Evolutionary conservation across 1,140 invertebrate genomes (phyloP), one percentile per base, ranked within the genome.

Genomic region (Drosophila prosaltans): DNA sequence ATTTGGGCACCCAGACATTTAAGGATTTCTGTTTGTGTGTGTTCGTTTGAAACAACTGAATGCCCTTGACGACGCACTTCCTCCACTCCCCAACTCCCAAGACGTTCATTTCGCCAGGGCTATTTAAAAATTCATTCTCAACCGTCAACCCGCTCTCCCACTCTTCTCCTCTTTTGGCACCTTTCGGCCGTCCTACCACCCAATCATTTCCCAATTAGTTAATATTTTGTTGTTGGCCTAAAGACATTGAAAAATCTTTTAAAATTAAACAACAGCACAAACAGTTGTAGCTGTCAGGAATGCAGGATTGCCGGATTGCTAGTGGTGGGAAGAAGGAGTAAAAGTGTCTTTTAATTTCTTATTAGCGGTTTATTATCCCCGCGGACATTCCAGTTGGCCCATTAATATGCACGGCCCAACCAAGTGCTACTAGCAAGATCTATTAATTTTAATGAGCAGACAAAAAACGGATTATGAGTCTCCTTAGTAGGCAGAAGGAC

Each of bases 271-370:
- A 51, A 51, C 45, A 51, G 9, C 21, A 80, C 70, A 74, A 77
- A 78, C 71, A 72, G 72, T 75, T 79, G 72, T 69, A 61, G 72
- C 69, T 69, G 78, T 74, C 74, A 77, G 69, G 55, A 59, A 36
- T 24, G 63, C 16, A 28, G 51, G 10, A 11, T 8, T 28, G 40
- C 28, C 4, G 28, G 4, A 30, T 40, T 36, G 41, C 7, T 26
- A 16, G 41, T 26, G 54, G 39, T 7, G 26, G 41, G 43, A 10
- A 24, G 48, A 40, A 16, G 62, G 24, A 74, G 71, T 63, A 79
- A 73, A 90, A 89, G 84, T 89, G 73, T 89, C 84, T 90, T 89
- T 90, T 90, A 89, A 89, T 89, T 84, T 84, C 84, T 89, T 89
- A 89, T 89, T 89, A 89, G 84, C 85, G 85, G 85, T 65, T 84